These are phyloP conservation scores for Hippocampus comes DNA, from an alignment of 2,113 vertebrate species.

Conservation along the genomic window DNA sequence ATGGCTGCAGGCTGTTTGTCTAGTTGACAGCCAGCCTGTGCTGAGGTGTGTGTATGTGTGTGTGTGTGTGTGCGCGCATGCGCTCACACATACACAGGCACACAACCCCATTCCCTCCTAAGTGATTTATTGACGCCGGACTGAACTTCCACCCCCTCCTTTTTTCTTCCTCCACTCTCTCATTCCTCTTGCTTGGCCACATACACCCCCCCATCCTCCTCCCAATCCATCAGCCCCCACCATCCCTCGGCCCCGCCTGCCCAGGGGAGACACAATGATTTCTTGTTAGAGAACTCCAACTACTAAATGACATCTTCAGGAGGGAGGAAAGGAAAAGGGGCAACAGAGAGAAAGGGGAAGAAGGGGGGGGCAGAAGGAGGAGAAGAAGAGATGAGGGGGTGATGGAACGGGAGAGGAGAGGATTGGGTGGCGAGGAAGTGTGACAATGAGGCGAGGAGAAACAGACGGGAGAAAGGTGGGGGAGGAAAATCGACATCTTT, in stretches of 20 bases:
- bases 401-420: slow-evolving; percentile 52
- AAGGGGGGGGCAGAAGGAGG: slow-evolving; percentile 36
- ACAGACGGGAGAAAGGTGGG: slow-evolving; percentile 40
- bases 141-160: slow-evolving; percentile 62
- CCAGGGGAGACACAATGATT: slow-evolving; percentile 74
- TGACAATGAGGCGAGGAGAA: slow-evolving; percentile 44
- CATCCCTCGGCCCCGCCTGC: slow-evolving; percentile 40
- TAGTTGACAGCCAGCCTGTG: slow-evolving; percentile 61
- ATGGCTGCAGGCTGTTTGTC: slow-evolving; percentile 62
- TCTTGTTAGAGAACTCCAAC: slow-evolving; percentile 76
- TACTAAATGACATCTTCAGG: slow-evolving; percentile 74
- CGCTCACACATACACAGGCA: slow-evolving; percentile 1
- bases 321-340: slow-evolving; percentile 20
- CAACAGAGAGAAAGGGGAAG: not conserved
- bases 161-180: slow-evolving; percentile 32
- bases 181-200: slow-evolving; percentile 33
- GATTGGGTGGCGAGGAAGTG: slow-evolving; percentile 52
- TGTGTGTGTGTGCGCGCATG: not conserved
- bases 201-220: slow-evolving; percentile 43
- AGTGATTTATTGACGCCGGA: slow-evolving; percentile 71
- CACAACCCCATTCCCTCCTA: slow-evolving; percentile 48
- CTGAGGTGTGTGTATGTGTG: slow-evolving; percentile 21
- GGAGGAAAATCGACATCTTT: slow-evolving; percentile 41
- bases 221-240: slow-evolving; percentile 42
- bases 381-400: slow-evolving; percentile 28